A percentile compares a stretch with the other conserved stretches of the same genome.
Evolutionary conservation across 2,113 vertebrate species (phyloP).

Genomic region (Sceloporus tristichus): DNA sequence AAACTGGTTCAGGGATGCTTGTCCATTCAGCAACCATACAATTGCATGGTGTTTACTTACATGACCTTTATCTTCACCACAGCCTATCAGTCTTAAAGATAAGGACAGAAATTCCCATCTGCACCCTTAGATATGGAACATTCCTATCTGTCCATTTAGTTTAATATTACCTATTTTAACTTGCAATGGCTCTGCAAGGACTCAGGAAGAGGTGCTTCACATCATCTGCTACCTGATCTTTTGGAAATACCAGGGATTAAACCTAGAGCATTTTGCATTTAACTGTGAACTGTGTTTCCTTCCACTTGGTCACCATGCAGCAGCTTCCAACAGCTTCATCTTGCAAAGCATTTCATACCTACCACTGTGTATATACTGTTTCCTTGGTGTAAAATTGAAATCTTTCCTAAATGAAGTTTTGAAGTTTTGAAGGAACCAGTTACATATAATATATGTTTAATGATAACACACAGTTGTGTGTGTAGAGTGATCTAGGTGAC

Average conservation of each 20-base stretch:
- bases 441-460: not conserved
- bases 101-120: not conserved
- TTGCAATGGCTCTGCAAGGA: not conserved
- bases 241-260: not conserved
- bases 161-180: not conserved
- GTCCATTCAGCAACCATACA: not conserved
- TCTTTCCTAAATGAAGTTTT: not conserved
- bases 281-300: not conserved
- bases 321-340: not conserved
- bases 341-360: not conserved
- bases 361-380: not conserved
- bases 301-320: no score
- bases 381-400: not conserved
- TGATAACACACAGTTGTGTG: not conserved
- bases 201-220: not conserved
- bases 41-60: not conserved
- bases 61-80: not conserved
- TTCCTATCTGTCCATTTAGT: not conserved
- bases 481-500: not conserved
- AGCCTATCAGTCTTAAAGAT: not conserved
- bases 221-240: not conserved
- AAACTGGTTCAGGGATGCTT: not conserved
- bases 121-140: not conserved
- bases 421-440: not conserved
- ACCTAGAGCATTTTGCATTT: not conserved